Percentiles rank a stretch among this genome's conserved stretches.
Evolutionary conservation across 2,888 invertebrate species (phyloP).

Genomic region (Rhagonycha lutea): DNA sequence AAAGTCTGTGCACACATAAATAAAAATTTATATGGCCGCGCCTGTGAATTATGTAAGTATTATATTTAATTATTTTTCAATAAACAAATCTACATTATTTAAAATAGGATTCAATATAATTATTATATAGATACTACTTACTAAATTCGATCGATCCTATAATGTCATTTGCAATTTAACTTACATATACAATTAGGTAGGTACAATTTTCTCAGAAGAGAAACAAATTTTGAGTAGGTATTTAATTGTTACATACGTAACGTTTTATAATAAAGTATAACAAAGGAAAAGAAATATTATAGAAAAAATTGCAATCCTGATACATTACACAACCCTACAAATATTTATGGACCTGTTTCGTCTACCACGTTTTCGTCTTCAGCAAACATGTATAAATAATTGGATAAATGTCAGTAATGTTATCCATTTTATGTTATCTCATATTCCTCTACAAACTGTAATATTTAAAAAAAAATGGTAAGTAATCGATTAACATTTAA

Average conservation of each 20-base stretch:
- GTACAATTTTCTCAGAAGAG: neutral
- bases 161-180: neutral
- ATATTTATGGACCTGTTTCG: neutral
- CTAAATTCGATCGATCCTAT: neutral
- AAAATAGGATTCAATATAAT: neutral
- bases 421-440: neutral
- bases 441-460: neutral
- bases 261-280: neutral
- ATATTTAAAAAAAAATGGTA: neutral
- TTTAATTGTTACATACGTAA: neutral
- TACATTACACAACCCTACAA: neutral
- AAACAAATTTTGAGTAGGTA: neutral
- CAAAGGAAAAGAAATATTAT: neutral
- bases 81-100: neutral
- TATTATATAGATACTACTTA: neutral
- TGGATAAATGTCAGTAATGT: neutral
- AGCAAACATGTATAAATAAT: neutral
- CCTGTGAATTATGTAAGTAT: neutral
- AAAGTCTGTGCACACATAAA: neutral
- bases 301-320: neutral
- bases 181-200: neutral
- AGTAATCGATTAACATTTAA: neutral
- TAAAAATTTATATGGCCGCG: neutral
- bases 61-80: neutral
- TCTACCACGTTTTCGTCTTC: neutral